Conservation (phyloP, 2,113 vertebrate species). For the Cariama cristata region DNA sequence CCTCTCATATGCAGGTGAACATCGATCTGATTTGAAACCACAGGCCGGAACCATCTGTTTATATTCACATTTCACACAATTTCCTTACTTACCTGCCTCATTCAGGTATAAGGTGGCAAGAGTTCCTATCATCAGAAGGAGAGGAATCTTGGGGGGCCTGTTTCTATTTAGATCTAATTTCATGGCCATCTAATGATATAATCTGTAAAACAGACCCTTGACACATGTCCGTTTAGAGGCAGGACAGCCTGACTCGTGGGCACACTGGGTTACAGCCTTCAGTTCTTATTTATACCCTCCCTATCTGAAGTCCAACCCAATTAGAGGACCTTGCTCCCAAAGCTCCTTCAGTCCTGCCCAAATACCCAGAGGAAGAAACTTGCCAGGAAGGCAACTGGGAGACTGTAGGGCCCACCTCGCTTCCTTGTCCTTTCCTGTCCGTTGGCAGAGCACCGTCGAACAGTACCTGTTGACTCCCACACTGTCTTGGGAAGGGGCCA, state of each 20-base stretch:
- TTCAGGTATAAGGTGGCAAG: not conserved
- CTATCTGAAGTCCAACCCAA: not conserved
- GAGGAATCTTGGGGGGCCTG: not conserved
- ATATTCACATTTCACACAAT: not conserved
- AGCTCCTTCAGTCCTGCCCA: not conserved
- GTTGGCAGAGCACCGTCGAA: not conserved
- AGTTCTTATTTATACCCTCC: not conserved
- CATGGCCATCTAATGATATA: not conserved
- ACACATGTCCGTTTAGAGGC: not conserved
- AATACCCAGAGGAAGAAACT: not conserved
- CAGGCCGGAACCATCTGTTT: not conserved
- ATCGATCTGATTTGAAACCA: not conserved
- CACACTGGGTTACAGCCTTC: not conserved
- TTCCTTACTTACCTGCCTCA: not conserved
- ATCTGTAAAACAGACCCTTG: not conserved
- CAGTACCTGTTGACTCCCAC: not conserved
- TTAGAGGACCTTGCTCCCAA: not conserved
- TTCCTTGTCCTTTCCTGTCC: not conserved
- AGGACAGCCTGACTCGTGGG: not conserved
- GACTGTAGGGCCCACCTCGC: accelerated
- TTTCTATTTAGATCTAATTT: not conserved
- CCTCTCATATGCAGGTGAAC: not conserved
- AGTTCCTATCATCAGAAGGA: not conserved
- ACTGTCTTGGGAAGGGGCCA: not conserved
- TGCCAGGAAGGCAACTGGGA: not conserved